Evolutionary conservation across 1,140 invertebrate species (phyloP), one percentile per base, ranked within the genome.

Genomic region (Whitmania pigra): DNA sequence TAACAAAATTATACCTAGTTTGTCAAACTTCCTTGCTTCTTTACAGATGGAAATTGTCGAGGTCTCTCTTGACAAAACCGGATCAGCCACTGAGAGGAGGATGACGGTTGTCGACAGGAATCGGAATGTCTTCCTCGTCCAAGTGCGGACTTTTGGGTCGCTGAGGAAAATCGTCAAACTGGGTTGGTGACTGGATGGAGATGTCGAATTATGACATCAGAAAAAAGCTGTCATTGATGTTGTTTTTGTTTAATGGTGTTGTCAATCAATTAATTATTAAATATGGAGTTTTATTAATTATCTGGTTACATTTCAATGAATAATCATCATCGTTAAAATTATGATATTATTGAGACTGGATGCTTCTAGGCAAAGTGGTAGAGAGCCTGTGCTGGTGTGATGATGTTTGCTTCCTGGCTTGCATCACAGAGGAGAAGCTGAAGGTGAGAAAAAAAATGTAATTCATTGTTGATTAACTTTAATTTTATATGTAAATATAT

Each of bases 71-170:
- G 91, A 91, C 80, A 89, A 93, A 82, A 87, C 87, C 76, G 90
- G 90, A 6, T 81, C 85, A 20, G 67, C 87, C 0, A 84, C 80
- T 75, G 88, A 91, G 76, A 83, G 90, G 72, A 86, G 88, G 75
- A 78, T 93, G 36, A 89, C 90, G 0, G 84, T 94, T 67, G 85
- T 94, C 36, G 92, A 95, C 81, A 85, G 85, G 75, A 92, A 92
- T 79, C 85, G 87, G 73, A 91, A 94, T 78, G 81, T 94, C 0
- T 91, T 87, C 79, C 79, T 94, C 15, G 84, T 88, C 5, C 85
- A 88, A 53, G 86, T 92, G 2, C 85, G 87, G 75, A 85, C 87
- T 67, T 85, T 84, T 73, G 87, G 88, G 70, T 85, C 78, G 57
- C 76, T 79, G 53, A 76, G 81, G 74, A 84, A 84, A 78, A 86